Percentiles rank a stretch among this genome's conserved stretches.
phyloP scores from a whole-genome alignment of 2,113 vertebrate species.

The Lonchura striata region DNA sequence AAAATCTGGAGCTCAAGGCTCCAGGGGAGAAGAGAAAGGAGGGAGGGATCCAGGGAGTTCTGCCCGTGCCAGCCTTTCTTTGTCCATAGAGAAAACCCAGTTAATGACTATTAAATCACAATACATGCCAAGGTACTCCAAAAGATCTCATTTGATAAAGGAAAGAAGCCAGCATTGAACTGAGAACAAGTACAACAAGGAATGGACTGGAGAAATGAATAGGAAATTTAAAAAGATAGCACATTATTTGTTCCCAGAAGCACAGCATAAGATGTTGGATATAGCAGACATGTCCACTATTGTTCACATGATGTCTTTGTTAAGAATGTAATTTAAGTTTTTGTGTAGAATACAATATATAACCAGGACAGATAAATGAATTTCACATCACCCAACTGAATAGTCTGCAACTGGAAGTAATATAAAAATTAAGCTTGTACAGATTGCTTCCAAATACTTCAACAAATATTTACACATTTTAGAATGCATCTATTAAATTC shows the following conservation, averaged over 20 bases:
- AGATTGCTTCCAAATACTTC: background rate
- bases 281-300: constrained; percentile 1
- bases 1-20: background rate
- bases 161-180: constrained; percentile 32
- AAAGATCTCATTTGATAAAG: constrained; percentile 49
- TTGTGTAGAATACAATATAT: constrained; percentile 28
- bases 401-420: background rate
- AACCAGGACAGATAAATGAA: background rate
- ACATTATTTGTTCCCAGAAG: constrained; percentile 7
- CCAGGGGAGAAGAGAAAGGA: background rate
- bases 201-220: constrained; percentile 19
- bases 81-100: background rate
- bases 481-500: background rate
- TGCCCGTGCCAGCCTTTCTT: constrained; percentile 3
- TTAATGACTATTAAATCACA: constrained; percentile 43
- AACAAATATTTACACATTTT: background rate
- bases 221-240: constrained; percentile 43
- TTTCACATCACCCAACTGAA: background rate
- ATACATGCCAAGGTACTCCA: constrained; percentile 27
- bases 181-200: constrained; percentile 8
- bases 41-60: background rate
- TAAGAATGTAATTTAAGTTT: constrained; percentile 32
- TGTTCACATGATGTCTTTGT: constrained; percentile 51
- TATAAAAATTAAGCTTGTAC: background rate
- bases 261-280: background rate